Percentiles rank a stretch among this genome's conserved stretches.
phyloP scores from a whole-genome alignment of 2,113 vertebrate species.

The Oceanites oceanicus region DNA sequence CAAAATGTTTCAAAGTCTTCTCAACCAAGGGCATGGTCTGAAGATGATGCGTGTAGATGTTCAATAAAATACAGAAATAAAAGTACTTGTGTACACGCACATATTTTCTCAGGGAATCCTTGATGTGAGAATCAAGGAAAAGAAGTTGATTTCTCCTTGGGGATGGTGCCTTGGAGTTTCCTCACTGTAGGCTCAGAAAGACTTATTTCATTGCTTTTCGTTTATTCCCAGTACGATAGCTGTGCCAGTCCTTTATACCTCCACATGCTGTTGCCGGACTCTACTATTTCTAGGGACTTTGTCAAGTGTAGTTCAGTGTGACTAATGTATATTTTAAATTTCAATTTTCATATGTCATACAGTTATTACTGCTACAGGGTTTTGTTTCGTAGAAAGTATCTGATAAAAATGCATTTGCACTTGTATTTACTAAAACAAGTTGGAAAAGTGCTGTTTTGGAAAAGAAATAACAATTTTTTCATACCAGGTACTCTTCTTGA shows the following conservation, averaged over 20 bases:
- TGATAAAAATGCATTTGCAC: neutral
- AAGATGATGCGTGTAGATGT: neutral
- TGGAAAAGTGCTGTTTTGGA: neutral
- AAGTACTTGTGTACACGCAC: accelerated
- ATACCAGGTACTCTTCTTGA: neutral
- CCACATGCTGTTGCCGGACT: neutral
- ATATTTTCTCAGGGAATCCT: neutral
- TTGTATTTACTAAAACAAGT: neutral
- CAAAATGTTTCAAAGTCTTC: neutral
- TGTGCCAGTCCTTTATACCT: neutral
- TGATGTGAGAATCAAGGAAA: neutral
- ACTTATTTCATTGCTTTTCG: accelerated
- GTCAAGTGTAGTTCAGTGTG: neutral
- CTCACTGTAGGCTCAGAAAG: neutral
- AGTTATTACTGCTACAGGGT: neutral
- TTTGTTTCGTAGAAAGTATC: neutral
- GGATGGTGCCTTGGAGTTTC: neutral
- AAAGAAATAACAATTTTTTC: neutral
- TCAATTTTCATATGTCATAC: accelerated
- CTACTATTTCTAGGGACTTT: neutral
- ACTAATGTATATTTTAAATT: neutral
- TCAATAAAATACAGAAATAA: neutral
- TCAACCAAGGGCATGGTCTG: accelerated
- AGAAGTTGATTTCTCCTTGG: neutral
- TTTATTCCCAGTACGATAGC: neutral